These are phyloP conservation scores for Vidua chalybeata DNA, from an alignment of 2,113 vertebrate species.

Conservation along the genomic window DNA sequence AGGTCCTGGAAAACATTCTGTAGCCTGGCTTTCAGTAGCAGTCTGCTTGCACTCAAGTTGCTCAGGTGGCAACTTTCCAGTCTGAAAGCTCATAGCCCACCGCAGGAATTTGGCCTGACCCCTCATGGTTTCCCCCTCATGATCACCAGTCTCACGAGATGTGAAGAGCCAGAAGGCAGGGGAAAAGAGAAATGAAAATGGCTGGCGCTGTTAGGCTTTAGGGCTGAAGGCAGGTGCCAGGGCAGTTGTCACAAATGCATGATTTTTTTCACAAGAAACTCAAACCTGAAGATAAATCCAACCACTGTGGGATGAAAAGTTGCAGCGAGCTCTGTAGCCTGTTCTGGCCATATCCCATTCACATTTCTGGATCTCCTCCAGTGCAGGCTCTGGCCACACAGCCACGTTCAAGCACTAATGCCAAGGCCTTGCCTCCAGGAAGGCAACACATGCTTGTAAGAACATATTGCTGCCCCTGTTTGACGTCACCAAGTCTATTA, in stretches of 20 bases:
- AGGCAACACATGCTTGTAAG: neutral
- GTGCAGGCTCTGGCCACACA: neutral
- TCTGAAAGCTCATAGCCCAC: neutral
- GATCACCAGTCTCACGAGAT: neutral
- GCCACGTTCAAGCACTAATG: neutral
- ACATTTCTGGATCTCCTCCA: neutral
- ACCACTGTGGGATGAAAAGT: neutral
- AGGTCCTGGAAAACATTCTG: neutral
- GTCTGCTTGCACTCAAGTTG: neutral
- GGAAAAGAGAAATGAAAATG: neutral
- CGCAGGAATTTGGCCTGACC: neutral
- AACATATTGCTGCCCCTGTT: neutral
- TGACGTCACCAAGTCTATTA: slow-evolving; percentile 24
- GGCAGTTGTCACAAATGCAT: neutral
- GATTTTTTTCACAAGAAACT: neutral
- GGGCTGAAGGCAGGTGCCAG: neutral
- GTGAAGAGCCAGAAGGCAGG: neutral
- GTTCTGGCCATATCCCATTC: neutral
- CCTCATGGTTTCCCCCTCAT: rapidly evolving
- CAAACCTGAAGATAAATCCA: neutral
- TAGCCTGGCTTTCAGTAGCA: neutral
- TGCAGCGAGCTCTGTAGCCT: neutral
- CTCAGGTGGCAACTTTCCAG: neutral
- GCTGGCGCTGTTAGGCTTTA: neutral
- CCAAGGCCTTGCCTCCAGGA: neutral